Conservation (phyloP, 2,797 vertebrate species). For the Chlorospingus semifuscus region DNA sequence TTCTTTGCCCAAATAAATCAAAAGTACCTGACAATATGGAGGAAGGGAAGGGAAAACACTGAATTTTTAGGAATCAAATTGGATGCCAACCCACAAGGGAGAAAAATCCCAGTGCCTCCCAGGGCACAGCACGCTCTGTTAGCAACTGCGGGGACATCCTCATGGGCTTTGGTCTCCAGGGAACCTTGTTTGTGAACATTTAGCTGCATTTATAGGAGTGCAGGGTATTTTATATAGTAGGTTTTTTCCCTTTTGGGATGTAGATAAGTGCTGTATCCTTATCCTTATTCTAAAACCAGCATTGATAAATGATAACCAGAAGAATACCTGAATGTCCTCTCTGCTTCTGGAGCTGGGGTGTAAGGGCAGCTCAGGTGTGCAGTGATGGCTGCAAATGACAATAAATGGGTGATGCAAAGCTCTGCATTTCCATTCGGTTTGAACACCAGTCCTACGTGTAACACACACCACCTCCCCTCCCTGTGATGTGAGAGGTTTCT, state of each 20-base stretch:
- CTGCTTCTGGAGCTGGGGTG: not conserved
- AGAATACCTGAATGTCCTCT: not conserved
- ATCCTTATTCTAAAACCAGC: not conserved
- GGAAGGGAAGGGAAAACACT: not conserved
- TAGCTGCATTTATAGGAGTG: not conserved
- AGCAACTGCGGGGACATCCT: not conserved
- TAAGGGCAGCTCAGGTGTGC: not conserved
- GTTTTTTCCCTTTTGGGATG: not conserved
- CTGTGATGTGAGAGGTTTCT: not conserved
- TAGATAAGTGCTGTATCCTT: not conserved
- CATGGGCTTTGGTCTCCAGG: not conserved
- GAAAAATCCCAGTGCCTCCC: not conserved
- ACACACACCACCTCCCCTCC: fast-evolving
- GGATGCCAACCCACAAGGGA: not conserved
- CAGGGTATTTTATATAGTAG: not conserved
- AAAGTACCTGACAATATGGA: not conserved
- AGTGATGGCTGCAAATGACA: not conserved
- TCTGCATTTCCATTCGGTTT: not conserved
- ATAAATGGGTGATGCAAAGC: not conserved
- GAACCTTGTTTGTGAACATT: not conserved
- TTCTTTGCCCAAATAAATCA: not conserved
- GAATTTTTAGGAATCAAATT: not conserved
- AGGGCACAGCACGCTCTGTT: not conserved
- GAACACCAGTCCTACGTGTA: not conserved
- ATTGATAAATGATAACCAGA: not conserved